phyloP scores from a whole-genome alignment of 2,797 vertebrate genomes.

The Peromyscus nudipes region DNA sequence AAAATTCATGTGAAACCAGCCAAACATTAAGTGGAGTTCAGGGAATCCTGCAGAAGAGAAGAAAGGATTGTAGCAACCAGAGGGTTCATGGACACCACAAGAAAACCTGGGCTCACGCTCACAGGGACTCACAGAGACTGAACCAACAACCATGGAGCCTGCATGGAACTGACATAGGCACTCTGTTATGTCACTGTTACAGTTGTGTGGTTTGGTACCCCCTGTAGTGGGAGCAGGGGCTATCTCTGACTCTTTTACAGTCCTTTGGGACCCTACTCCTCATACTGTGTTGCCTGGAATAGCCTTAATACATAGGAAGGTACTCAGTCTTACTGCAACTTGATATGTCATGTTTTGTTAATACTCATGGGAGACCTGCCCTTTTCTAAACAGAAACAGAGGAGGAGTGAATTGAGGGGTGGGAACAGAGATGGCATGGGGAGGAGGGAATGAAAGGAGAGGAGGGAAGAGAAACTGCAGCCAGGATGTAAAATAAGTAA shows the following conservation, averaged over 20 bases:
- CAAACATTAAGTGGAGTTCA: background rate
- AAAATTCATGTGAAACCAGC: background rate
- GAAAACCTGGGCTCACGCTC: background rate
- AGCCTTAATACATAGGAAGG: background rate
- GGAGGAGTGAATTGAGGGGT: background rate
- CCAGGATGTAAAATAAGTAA: background rate
- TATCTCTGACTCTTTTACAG: background rate
- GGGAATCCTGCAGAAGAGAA: background rate
- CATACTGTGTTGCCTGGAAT: background rate
- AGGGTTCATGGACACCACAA: background rate
- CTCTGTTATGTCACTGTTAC: background rate
- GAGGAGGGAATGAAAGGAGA: background rate
- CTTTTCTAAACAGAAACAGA: background rate
- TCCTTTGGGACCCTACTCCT: background rate
- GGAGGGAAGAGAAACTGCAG: background rate
- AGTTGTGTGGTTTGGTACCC: background rate
- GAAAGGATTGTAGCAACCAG: background rate
- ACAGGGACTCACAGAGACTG: background rate
- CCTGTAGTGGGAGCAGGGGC: background rate
- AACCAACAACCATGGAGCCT: background rate
- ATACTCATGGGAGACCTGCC: background rate
- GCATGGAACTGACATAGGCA: background rate
- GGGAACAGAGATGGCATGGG: background rate
- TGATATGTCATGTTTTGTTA: background rate
- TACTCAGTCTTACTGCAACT: background rate